Base-by-base conservation (phyloP, 2,797 vertebrate genomes). In the Leptatherina wallacei region DNA sequence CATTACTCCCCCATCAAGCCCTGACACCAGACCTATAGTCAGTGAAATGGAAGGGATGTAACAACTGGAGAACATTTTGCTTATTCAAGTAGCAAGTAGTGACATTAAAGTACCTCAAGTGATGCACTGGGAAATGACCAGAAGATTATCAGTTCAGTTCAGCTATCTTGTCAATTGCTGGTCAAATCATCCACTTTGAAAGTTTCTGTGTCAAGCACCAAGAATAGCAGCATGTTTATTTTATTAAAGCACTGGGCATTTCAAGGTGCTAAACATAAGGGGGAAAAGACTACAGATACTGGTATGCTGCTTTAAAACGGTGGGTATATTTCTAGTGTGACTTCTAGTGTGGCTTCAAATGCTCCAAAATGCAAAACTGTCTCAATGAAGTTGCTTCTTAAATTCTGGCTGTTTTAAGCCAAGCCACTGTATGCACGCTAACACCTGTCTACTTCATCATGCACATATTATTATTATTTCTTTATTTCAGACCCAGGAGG, bases 1-100 rank as follows among this genome's bases (percentile, higher is more conserved):
- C 20, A 70, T 84, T 14, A 84, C 87, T 0, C 89, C 86, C n/a
- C 73, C 81, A 16, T 75, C 85, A 61, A 91, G 87, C 78, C 89
- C 88, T 30, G 82, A 90, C 62, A 59, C 67, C 3, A 67, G 30
- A 68, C 51, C 73, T 27, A 82, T 71, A 59, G 64, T 7, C 60
- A 82, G 11, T 70, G 76, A 77, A 49, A 65, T 82, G 66, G 79
- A 77, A 0, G 90, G 89, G 81, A 73, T 89, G 44, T 89, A 71
- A 92, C 6, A 55, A 29, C 44, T 57, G 4, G 14, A 66, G 20
- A 40, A 6, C 55, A 44, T 2, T 12, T 10, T 4, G 51, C 24
- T 58, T 24, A 61, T 54, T 60, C 7, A 18, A 75, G 61, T n/a
- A 44, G 59, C 59, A 40, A 32, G 29, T 22, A 33, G 33, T 71